Conservation (phyloP, 2,113 vertebrate species). For the Poeciliopsis retropinna region DNA sequence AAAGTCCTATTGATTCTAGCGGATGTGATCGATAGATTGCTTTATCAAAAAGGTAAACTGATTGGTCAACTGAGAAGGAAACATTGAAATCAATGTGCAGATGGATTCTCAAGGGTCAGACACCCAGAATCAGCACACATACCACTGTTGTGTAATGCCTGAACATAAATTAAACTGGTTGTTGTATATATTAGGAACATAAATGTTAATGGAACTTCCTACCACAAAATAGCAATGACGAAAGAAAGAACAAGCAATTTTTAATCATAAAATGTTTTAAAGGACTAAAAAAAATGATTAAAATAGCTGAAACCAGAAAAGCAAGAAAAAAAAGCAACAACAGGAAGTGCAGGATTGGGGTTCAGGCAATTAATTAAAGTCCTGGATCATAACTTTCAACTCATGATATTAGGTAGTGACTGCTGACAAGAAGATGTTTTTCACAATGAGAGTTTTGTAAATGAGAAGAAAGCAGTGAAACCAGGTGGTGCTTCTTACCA, state of each 20-base stretch:
- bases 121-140: background rate
- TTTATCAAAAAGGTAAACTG: constrained; percentile 9
- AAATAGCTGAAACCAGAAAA: no score
- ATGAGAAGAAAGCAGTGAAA: background rate
- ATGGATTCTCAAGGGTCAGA: background rate
- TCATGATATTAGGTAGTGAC: no score
- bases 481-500: background rate
- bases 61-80: constrained; percentile 4
- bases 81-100: constrained; percentile 10
- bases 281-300: background rate
- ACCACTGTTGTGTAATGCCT: background rate
- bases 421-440: no score
- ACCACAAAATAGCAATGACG: background rate
- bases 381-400: no score
- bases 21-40: background rate
- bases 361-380: no score
- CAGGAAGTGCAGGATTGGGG: no score
- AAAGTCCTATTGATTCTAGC: constrained; percentile 8
- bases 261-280: background rate
- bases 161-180: background rate
- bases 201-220: background rate
- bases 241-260: background rate
- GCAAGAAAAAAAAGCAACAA: no score
- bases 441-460: no score
- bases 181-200: background rate